These are phyloP conservation scores for Danio jaintianensis DNA, from an alignment of 2,797 vertebrate species.

Conservation along the genomic window DNA sequence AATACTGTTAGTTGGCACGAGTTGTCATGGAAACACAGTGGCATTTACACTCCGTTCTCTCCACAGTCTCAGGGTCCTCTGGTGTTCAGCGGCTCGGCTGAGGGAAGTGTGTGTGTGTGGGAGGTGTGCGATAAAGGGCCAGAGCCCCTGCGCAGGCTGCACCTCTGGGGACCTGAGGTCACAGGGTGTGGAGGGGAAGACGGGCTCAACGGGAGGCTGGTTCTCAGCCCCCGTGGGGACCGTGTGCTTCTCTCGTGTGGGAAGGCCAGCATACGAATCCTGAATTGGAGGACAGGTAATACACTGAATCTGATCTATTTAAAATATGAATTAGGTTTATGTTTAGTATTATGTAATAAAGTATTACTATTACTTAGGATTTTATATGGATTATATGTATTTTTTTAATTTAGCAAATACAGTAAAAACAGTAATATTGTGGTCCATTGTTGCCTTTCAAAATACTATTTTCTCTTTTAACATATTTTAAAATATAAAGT, in stretches of 20 bases:
- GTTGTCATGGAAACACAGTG: conserved; percentile 77
- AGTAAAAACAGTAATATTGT: too few relatives aligned
- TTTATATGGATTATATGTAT: neutral
- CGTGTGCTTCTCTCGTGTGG: conserved; percentile 77
- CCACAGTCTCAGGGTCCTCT: conserved; percentile 82
- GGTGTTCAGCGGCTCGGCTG: conserved; percentile 81
- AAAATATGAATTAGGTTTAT: neutral
- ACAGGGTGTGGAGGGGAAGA: conserved; percentile 71
- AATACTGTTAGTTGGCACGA: conserved; percentile 22
- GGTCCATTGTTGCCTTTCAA: too few relatives aligned
- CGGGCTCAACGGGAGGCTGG: conserved; percentile 56
- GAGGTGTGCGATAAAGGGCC: conserved; percentile 69
- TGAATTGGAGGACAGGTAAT: conserved; percentile 82
- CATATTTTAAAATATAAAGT: too few relatives aligned
- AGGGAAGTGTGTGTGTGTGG: conserved; percentile 83
- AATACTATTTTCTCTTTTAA: too few relatives aligned
- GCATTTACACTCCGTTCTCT: conserved; percentile 49
- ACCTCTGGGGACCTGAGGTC: conserved; percentile 75
- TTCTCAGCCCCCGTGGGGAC: conserved; percentile 78
- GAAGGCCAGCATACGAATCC: conserved; percentile 76
- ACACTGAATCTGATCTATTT: neutral
- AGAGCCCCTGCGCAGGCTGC: conserved; percentile 76
- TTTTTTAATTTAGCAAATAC: too few relatives aligned
- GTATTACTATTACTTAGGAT: neutral
- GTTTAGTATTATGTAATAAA: neutral